Evolutionary conservation across 2,888 invertebrate species (phyloP), one percentile per base, ranked within the genome.

Genomic region (Glyphotaelius pellucidus): DNA sequence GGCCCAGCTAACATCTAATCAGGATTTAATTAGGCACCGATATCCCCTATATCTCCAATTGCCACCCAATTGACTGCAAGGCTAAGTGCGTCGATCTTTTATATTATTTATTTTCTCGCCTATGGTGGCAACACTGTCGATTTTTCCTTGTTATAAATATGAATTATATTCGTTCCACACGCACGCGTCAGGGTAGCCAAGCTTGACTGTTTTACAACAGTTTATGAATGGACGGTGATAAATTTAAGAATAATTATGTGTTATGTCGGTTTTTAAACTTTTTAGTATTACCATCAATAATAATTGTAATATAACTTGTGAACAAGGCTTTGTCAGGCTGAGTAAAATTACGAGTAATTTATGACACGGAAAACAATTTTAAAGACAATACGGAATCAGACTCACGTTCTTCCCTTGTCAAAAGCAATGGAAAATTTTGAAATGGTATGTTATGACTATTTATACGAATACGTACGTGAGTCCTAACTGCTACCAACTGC

Each of bases 191-290:
- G 52, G 5, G 30, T 19, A 19, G 19, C 86, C 35, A 42, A 86
- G 47, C 86, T 30, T 86, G 67, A 83, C 83, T 38, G 38, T 31
- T 84, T 67, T 67, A 67, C 31, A 52, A 47, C 19, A 31, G 30
- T 84, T 81, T 90, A 90, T 15, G 38, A 84, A 80, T 47, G 42
- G 79, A 90, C 35, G 35, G 32, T 85, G 83, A 52, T 85, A 25
- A 67, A 52, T 84, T 14, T 47, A 52, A 52, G 12, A 52, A 81
- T 38, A 35, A 35, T 52, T 52, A 42, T 32, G 32, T 83, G 83
- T 67, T 67, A 67, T 67, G 67, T 67, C 7, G 67, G 25, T 19
- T 52, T 19, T 52, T 19, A 42, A 52, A 52, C 52, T 52, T 52
- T 52, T 52, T 19, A 52, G 52, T 19, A 52, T 14, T 19, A 52